A percentile compares a stretch with the other conserved stretches of the same genome.
Conservation (phyloP, 1,140 invertebrate species). For the Drosophila bocki region DNA sequence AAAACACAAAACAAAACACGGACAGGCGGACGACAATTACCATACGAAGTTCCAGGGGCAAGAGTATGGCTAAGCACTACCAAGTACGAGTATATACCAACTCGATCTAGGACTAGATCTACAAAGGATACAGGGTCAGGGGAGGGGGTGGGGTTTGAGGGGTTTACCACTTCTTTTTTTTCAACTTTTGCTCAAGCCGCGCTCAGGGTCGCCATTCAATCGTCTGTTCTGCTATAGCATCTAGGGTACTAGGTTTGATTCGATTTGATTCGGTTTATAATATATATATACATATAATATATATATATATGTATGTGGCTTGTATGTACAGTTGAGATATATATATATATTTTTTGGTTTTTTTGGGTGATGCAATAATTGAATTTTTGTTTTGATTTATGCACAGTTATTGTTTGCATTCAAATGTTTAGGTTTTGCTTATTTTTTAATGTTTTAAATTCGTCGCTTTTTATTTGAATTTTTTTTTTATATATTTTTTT, state of each 20-base stretch:
- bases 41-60: slow-evolving; percentile 6
- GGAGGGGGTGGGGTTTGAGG: neutral
- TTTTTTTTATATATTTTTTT: slow-evolving; percentile 20
- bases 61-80: slow-evolving; percentile 24
- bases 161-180: slow-evolving; percentile 35
- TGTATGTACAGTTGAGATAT: slow-evolving; percentile 26
- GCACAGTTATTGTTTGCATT: slow-evolving; percentile 47
- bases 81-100: slow-evolving; percentile 21
- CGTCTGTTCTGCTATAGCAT: slow-evolving; percentile 55
- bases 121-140: slow-evolving; percentile 12
- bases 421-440: slow-evolving; percentile 28
- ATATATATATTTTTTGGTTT: neutral
- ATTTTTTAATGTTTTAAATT: slow-evolving; percentile 2
- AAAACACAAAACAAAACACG: neutral
- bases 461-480: neutral
- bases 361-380: slow-evolving; percentile 28
- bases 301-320: slow-evolving; percentile 21
- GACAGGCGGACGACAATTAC: slow-evolving; percentile 13
- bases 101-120: slow-evolving; percentile 44
- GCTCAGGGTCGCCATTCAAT: slow-evolving; percentile 56
- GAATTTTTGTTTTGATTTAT: slow-evolving; percentile 30
- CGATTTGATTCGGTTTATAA: slow-evolving; percentile 24
- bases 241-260: slow-evolving; percentile 28
- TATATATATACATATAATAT: slow-evolving; percentile 7
- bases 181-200: slow-evolving; percentile 50